These are phyloP conservation scores for Rousettus leschenaultii DNA, from an alignment of 2,113 vertebrate species.

Conservation along the genomic window DNA sequence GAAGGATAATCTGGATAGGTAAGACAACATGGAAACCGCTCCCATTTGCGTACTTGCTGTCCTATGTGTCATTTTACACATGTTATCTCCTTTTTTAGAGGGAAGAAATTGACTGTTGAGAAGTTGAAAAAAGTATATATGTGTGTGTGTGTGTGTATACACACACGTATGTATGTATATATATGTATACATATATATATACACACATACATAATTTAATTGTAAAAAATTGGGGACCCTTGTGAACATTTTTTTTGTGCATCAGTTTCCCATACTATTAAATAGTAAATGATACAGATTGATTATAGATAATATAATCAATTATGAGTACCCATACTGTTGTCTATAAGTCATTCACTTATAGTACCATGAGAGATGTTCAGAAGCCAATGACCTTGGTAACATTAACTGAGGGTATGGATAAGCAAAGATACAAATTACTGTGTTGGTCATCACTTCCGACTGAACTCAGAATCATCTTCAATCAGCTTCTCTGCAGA, in stretches of 20 bases:
- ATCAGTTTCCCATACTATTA: neutral
- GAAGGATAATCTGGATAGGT: neutral
- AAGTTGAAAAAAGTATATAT: neutral
- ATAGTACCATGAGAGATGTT: neutral
- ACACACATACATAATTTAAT: neutral
- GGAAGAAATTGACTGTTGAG: neutral
- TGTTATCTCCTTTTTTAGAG: neutral
- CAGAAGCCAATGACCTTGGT: neutral
- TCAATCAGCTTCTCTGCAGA: neutral
- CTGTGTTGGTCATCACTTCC: neutral
- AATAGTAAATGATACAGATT: neutral
- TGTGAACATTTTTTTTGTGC: neutral
- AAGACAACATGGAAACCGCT: neutral
- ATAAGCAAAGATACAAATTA: neutral
- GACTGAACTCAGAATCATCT: neutral
- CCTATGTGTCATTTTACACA: neutral
- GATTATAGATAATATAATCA: neutral
- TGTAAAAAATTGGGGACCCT: neutral
- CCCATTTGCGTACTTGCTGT: neutral
- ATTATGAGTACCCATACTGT: neutral
- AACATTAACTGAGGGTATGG: neutral
- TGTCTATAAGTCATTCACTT: neutral
- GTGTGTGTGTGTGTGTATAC: neutral
- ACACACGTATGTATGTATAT: no score
- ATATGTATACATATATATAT: neutral